Percentiles rank a stretch among this genome's conserved stretches.
phyloP scores from a whole-genome alignment of 2,797 vertebrate species.

The Hypotaenidia okinawae region DNA sequence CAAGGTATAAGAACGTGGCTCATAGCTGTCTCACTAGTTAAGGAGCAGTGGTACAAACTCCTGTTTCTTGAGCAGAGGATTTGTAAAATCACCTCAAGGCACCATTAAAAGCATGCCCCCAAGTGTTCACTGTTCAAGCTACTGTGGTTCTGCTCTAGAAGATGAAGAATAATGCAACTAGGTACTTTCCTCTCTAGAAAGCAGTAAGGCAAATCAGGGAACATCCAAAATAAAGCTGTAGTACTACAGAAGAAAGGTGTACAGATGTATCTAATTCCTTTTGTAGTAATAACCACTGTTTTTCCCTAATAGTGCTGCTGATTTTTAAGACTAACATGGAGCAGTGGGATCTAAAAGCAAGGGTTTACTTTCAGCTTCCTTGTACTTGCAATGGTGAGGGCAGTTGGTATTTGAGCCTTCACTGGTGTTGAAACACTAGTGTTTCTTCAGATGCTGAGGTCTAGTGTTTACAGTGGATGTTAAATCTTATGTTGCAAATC shows the following conservation, averaged over 20 bases:
- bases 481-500: not conserved
- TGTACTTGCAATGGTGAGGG: not conserved
- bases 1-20: not conserved
- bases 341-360: not conserved
- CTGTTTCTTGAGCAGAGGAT: not conserved
- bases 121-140: not conserved
- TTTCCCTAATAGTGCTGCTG: not conserved
- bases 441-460: not conserved
- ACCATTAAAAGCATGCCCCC: not conserved
- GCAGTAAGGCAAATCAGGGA: not conserved
- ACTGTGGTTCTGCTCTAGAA: not conserved
- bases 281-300: not conserved
- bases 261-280: not conserved
- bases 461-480: not conserved
- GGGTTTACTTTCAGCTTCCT: not conserved
- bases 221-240: not conserved
- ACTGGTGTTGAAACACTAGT: not conserved
- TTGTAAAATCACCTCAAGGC: not conserved
- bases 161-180: not conserved
- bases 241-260: not conserved
- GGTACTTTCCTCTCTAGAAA: not conserved
- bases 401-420: not conserved
- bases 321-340: not conserved
- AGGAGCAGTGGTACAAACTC: not conserved
- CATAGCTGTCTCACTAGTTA: not conserved